Evolutionary conservation across 2,888 invertebrate species (phyloP).

Genomic region (Didymodactylos carnosus): DNA sequence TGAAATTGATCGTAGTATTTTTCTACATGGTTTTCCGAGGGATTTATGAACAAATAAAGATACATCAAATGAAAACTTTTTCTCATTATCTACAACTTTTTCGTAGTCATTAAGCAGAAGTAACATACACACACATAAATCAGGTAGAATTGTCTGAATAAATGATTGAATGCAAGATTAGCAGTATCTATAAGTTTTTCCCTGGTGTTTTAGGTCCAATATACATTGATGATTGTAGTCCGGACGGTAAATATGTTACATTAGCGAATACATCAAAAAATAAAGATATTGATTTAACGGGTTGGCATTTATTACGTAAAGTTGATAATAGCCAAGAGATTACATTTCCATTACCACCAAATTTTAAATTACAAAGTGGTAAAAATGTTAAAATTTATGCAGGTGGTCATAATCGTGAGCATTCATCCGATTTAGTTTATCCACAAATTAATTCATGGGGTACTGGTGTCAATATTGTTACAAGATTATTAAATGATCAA

Average conservation of each 20-base stretch:
- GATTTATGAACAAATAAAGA: too few species aligned
- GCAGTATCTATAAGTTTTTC: too few species aligned
- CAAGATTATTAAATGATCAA: constrained; percentile 35
- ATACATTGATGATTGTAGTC: constrained; percentile 32
- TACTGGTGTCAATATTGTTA: constrained; percentile 36
- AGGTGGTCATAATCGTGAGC: constrained; percentile 19
- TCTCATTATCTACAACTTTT: background rate
- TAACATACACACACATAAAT: too few species aligned
- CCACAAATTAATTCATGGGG: constrained; percentile 33
- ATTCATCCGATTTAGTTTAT: constrained; percentile 26
- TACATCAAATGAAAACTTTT: too few species aligned
- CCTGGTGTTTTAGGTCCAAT: too few species aligned
- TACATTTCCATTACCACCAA: constrained; percentile 6
- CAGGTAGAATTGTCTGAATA: too few species aligned
- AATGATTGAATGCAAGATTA: too few species aligned
- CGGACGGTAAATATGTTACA: constrained; percentile 36
- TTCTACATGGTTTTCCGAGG: too few species aligned
- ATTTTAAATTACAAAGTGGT: constrained; percentile 3
- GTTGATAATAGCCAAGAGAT: constrained; percentile 11
- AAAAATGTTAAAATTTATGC: constrained; percentile 26
- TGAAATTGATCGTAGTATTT: too few species aligned
- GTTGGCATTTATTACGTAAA: constrained; percentile 7
- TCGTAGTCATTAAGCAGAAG: too few species aligned
- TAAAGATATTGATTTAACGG: constrained; percentile 16
- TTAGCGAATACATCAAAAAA: constrained; percentile 37